Percentiles rank a stretch among this genome's conserved stretches.
Conservation (phyloP, 2,888 invertebrate genomes). For the Macrophya annulata region DNA sequence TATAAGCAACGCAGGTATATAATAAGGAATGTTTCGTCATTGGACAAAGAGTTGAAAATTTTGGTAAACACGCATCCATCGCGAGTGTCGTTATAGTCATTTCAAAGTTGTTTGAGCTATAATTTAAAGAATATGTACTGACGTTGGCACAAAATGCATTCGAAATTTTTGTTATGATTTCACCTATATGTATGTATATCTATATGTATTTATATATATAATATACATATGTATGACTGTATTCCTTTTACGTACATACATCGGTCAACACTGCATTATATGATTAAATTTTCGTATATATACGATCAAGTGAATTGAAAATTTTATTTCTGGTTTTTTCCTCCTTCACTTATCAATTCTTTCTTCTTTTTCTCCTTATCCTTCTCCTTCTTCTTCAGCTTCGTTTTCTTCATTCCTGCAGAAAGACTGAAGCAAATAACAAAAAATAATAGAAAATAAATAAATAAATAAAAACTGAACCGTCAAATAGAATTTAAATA, state of each 20-base stretch:
- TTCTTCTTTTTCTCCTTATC: neutral
- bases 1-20: neutral
- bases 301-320: neutral
- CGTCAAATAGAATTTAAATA: too few relatives aligned
- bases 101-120: conserved; percentile 11
- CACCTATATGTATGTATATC: too few relatives aligned
- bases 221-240: too few relatives aligned
- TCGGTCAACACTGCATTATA: conserved; percentile 1
- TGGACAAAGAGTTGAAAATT: neutral
- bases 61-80: conserved; percentile 10
- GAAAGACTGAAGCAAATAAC: too few relatives aligned
- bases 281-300: neutral
- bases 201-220: too few relatives aligned
- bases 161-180: neutral
- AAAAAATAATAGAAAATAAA: too few relatives aligned
- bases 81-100: conserved; percentile 2
- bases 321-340: neutral
- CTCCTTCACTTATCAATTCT: too few relatives aligned
- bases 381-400: neutral
- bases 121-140: neutral
- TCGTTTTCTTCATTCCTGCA: too few relatives aligned
- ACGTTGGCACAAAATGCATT: neutral
- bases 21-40: conserved; percentile 25
- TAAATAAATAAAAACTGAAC: too few relatives aligned
- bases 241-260: too few relatives aligned